Conservation (phyloP, 1,140 invertebrate genomes). For the Branchinecta lindahli region DNA sequence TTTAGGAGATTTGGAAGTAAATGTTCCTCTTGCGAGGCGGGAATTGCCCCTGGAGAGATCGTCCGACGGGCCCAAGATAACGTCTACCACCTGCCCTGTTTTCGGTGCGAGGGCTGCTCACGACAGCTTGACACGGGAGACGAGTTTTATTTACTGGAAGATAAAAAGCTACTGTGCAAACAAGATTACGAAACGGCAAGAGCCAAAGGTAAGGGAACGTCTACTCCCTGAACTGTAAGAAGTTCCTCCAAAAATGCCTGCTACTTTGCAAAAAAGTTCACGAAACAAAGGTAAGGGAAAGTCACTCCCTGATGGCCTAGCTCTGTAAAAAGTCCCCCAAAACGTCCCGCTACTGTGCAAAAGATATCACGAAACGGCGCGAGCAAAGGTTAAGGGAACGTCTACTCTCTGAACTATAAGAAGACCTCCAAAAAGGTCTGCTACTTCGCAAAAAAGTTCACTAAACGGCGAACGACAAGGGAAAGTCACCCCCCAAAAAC, state of each 20-base stretch:
- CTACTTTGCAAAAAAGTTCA: not conserved
- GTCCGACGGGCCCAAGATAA: slow-evolving; percentile 82
- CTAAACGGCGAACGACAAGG: too few species aligned
- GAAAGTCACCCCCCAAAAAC: too few species aligned
- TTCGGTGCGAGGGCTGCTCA: slow-evolving; percentile 86
- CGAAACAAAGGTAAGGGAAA: not conserved
- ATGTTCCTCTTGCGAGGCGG: slow-evolving; percentile 89
- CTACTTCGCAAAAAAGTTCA: too few species aligned
- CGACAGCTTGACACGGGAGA: slow-evolving; percentile 91
- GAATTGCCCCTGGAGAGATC: slow-evolving; percentile 89
- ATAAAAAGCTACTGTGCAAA: slow-evolving; percentile 92
- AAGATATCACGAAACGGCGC: too few species aligned
- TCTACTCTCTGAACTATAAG: too few species aligned
- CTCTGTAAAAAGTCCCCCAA: too few species aligned
- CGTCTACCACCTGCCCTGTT: slow-evolving; percentile 94
- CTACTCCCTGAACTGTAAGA: slow-evolving; percentile 32
- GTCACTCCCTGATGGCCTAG: too few species aligned
- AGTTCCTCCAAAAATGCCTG: not conserved
- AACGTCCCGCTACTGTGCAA: too few species aligned
- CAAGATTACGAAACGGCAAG: slow-evolving; percentile 90
- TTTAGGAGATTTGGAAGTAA: slow-evolving; percentile 88
- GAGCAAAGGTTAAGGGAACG: too few species aligned
- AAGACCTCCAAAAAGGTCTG: too few species aligned
- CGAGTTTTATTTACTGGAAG: slow-evolving; percentile 96
- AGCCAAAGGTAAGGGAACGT: slow-evolving; percentile 55